A percentile compares a stretch with the other conserved stretches of the same genome.
phyloP scores from a whole-genome alignment of 1,140 invertebrate species.

The Dufourea novaeangliae region DNA sequence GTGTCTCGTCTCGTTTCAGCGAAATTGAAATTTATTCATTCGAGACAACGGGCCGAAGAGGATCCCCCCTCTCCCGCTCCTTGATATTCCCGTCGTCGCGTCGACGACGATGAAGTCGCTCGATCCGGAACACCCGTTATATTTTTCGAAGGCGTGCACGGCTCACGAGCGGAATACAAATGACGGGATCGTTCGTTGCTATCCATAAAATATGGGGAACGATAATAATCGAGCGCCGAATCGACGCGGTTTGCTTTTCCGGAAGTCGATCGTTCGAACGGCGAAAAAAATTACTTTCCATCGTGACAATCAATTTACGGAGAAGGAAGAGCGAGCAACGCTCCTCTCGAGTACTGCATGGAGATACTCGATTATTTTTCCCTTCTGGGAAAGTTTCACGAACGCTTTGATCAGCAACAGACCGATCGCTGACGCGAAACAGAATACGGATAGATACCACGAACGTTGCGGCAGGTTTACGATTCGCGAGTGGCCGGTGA shows the following conservation, averaged over 20 bases:
- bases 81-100: constrained; percentile 29
- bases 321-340: too few relatives aligned
- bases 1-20: constrained; percentile 41
- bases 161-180: constrained; percentile 24
- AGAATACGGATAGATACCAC: constrained; percentile 15
- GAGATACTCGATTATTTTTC: background rate
- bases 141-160: constrained; percentile 48
- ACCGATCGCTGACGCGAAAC: constrained; percentile 14
- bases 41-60: constrained; percentile 14
- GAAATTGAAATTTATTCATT: constrained; percentile 71
- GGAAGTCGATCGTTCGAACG: background rate
- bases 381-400: background rate
- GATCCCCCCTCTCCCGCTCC: too few relatives aligned
- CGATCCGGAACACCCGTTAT: constrained; percentile 37
- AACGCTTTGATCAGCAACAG: constrained; percentile 50
- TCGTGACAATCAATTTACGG: background rate
- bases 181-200: background rate
- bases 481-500: constrained; percentile 7
- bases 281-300: too few relatives aligned
- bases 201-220: constrained; percentile 12
- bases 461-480: constrained; percentile 25
- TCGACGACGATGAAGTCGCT: constrained; percentile 2
- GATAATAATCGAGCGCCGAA: constrained; percentile 12
- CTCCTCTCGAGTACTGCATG: too few relatives aligned
- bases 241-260: constrained; percentile 1